phyloP scores from a whole-genome alignment of 2,113 vertebrate genomes.

The Oplegnathus fasciatus region DNA sequence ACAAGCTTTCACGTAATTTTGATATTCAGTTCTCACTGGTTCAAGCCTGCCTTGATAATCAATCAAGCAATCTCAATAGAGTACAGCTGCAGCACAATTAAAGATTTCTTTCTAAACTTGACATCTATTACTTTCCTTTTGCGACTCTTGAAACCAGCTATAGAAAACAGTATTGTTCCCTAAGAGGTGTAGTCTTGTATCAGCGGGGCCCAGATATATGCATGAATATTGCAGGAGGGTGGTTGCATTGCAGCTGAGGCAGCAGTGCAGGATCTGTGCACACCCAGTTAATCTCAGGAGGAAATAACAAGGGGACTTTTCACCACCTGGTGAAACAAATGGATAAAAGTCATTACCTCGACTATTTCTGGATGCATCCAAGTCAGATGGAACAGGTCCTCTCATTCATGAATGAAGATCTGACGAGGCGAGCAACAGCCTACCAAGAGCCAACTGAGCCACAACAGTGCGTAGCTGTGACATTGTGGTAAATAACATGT shows the following conservation, averaged over 20 bases:
- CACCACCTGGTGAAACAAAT: constrained; percentile 48
- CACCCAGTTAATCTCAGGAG: constrained; percentile 59
- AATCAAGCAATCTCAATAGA: not conserved
- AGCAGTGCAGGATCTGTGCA: constrained; percentile 50
- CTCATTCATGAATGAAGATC: not conserved
- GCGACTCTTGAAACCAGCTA: constrained; percentile 23
- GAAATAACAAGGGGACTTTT: constrained; percentile 50
- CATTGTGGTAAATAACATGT: not conserved
- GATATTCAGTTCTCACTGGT: not conserved
- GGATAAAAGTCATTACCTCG: constrained; percentile 41
- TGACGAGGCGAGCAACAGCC: not conserved
- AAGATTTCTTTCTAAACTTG: constrained; percentile 16
- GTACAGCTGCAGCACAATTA: constrained; percentile 14
- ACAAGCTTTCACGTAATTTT: not conserved
- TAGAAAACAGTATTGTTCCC: constrained; percentile 32
- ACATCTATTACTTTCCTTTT: constrained; percentile 26
- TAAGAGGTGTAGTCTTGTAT: constrained; percentile 59
- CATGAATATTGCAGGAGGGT: constrained; percentile 69
- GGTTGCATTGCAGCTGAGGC: constrained; percentile 59
- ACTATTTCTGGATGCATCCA: constrained; percentile 4
- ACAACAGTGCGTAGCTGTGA: not conserved
- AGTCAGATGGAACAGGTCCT: constrained; percentile 4
- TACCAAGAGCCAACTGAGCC: not conserved
- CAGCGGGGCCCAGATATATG: constrained; percentile 50
- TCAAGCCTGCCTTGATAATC: not conserved